Evolutionary conservation across 1,140 invertebrate genomes (phyloP), one percentile per base, ranked within the genome.

Genomic region (Hylaeus volcanicus): DNA sequence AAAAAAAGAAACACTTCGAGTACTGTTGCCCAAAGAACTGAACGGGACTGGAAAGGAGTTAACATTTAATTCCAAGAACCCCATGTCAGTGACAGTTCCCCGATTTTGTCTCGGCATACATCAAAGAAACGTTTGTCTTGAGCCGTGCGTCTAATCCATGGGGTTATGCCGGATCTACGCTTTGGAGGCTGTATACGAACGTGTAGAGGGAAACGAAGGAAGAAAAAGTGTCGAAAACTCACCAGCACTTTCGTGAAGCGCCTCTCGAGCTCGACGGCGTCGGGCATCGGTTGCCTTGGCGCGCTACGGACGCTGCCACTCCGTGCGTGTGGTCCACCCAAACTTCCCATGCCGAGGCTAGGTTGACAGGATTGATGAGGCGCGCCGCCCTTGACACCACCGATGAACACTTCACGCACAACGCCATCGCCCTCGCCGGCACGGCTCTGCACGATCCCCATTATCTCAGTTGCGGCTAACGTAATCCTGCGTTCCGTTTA

Each of bases 201-300:
- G 15, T 1, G 45, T 43, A 71, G 26, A 71, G 14, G 26, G 39
- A 11, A 43, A 6, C 1, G 12, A 3, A 69, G 43, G 12, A 53
- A 53, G 3, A 69, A 43, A 15, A 41, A 14, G 8, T 14, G 1
- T 41, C 0, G 58, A 51, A 41, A 15, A 95, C 97, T 97, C 93
- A 98, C 98, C 96, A 99, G 94, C 89, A 98, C 98, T 97, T 98
- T 98, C 83, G 98, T 97, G 93, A 98, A 99, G 86, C 97, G 94
- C 88, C 96, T 96, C 92, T 98, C 98, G 93, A 99, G 94, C 93
- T 99, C 98, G 86, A 95, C 95, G 58, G 96, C 94, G 89, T 98
- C 97, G 65, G 97, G 98, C 96, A 98, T 98, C 45, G 97, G 97
- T 87, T 96, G 96, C 94, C 98, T 97, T 39, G 96, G 96, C 77